Conservation (phyloP, 2,888 invertebrate genomes). For the Drepana falcataria region DNA sequence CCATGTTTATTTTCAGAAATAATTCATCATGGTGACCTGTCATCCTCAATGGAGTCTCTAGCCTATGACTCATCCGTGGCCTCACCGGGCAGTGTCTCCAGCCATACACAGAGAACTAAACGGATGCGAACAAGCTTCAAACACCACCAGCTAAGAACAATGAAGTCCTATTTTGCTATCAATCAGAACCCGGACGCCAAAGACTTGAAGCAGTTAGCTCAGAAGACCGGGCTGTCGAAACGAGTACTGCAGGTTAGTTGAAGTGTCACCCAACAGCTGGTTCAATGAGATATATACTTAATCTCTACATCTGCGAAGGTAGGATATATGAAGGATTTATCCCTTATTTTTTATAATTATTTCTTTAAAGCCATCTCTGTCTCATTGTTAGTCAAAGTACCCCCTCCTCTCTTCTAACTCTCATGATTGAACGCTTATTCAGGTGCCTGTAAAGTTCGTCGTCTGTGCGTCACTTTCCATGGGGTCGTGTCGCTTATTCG, state of each 20-base stretch:
- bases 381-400: no score
- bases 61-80: constrained; percentile 86
- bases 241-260: constrained; percentile 94
- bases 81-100: constrained; percentile 82
- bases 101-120: constrained; percentile 86
- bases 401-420: no score
- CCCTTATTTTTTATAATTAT: no score
- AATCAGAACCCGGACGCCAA: constrained; percentile 99
- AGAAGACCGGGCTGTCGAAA: constrained; percentile 98
- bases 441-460: no score
- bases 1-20: constrained; percentile 79
- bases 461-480: no score
- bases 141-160: constrained; percentile 98
- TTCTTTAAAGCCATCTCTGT: no score
- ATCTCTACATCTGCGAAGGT: no score
- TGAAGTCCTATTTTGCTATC: constrained; percentile 99
- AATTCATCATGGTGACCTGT: constrained; percentile 85
- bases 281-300: no score
- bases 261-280: not conserved
- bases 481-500: no score
- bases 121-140: constrained; percentile 99
- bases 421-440: no score
- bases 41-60: constrained; percentile 87
- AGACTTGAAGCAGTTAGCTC: constrained; percentile 97
- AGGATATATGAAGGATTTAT: no score